Conservation (phyloP, 2,797 vertebrate species). For the Rhinichthys osculus region DNA sequence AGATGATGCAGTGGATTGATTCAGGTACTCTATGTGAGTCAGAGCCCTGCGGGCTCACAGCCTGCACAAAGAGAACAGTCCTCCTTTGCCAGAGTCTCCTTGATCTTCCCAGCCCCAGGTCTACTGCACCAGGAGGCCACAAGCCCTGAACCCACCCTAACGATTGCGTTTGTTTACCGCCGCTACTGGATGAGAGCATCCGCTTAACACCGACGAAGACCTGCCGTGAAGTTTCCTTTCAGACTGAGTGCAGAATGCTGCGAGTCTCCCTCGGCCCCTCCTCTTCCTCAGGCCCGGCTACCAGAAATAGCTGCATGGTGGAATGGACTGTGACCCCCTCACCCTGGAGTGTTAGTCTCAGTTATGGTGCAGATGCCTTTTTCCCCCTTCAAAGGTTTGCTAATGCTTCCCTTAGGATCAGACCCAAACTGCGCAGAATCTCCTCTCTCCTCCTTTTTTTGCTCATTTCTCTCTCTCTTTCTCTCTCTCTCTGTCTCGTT, state of each 20-base stretch:
- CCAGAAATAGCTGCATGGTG: constrained; percentile 60
- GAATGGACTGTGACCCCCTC: constrained; percentile 67
- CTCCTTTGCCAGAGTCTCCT: constrained; percentile 44
- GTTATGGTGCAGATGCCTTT: constrained; percentile 69
- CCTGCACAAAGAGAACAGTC: constrained; percentile 37
- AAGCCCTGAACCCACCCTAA: constrained; percentile 41
- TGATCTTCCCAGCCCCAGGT: constrained; percentile 48
- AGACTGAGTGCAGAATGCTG: constrained; percentile 25
- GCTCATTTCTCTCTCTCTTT: constrained; percentile 48
- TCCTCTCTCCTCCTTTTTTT: constrained; percentile 53
- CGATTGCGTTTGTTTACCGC: constrained; percentile 43
- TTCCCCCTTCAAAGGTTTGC: constrained; percentile 72
- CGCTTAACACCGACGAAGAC: constrained; percentile 46
- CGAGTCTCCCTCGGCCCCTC: constrained; percentile 28
- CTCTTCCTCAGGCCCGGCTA: constrained; percentile 46
- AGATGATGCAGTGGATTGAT: constrained; percentile 48
- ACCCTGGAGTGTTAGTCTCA: constrained; percentile 70
- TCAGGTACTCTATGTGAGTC: constrained; percentile 45
- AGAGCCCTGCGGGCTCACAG: constrained; percentile 29
- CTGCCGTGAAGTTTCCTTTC: constrained; percentile 50
- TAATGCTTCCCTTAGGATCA: constrained; percentile 72
- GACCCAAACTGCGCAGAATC: constrained; percentile 62
- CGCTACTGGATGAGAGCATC: constrained; percentile 39
- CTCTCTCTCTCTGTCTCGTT: constrained; percentile 47
- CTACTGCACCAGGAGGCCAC: constrained; percentile 44